phyloP scores from a whole-genome alignment of 1,140 invertebrate genomes.

The Ridgeia piscesae region DNA sequence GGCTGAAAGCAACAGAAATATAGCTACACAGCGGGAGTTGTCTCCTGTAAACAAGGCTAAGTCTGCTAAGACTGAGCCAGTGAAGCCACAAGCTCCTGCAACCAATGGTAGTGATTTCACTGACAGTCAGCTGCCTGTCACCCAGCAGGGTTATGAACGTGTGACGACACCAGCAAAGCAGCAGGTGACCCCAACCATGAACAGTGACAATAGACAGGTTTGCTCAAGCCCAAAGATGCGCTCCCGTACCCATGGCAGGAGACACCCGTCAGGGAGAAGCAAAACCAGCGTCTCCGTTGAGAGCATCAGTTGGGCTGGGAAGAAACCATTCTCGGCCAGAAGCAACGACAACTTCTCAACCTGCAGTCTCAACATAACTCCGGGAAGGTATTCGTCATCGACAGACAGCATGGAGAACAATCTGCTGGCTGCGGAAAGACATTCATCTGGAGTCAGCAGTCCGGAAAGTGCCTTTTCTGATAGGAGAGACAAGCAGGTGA shows the following conservation, averaged over 20 bases:
- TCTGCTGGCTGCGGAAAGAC: not conserved
- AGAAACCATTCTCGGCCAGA: not conserved
- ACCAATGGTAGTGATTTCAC: not conserved
- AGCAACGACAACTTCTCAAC: too few relatives aligned
- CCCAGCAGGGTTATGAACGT: not conserved
- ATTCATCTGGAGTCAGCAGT: not conserved
- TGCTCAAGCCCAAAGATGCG: not conserved
- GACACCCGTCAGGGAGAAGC: not conserved
- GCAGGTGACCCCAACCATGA: not conserved
- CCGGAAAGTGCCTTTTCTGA: not conserved
- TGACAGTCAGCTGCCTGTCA: not conserved
- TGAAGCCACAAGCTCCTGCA: not conserved
- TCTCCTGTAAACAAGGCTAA: not conserved
- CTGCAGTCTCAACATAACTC: not conserved
- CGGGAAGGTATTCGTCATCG: not conserved
- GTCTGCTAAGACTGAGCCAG: not conserved
- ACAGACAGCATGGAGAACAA: not conserved
- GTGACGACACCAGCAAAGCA: not conserved
- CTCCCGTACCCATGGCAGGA: not conserved
- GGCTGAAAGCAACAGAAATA: not conserved
- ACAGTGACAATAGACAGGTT: not conserved
- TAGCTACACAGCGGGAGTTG: not conserved
- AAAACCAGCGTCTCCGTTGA: not conserved
- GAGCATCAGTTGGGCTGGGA: not conserved
- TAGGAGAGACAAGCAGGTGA: not conserved